These are phyloP conservation scores for Sciaenops ocellatus DNA, from an alignment of 2,797 vertebrate genomes.

Conservation along the genomic window DNA sequence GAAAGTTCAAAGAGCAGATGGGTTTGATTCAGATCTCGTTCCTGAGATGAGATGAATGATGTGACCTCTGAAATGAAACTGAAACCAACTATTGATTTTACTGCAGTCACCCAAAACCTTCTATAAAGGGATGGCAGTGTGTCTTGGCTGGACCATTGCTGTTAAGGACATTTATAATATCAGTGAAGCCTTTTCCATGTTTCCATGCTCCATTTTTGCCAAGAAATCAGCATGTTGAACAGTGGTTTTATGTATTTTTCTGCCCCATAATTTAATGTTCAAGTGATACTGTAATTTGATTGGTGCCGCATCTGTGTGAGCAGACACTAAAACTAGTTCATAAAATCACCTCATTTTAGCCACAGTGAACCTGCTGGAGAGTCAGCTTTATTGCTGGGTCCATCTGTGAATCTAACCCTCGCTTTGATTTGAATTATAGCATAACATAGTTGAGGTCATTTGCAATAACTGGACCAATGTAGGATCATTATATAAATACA, in stretches of 20 bases:
- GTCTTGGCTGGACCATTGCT: neutral
- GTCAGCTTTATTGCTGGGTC: neutral
- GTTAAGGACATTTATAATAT: neutral
- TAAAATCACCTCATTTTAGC: neutral
- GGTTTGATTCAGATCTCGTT: neutral
- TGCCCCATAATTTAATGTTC: neutral
- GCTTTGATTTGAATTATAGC: neutral
- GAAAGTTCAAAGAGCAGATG: constrained; percentile 1
- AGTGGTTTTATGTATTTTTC: neutral
- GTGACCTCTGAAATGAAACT: neutral
- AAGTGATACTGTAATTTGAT: neutral
- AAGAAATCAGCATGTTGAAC: neutral
- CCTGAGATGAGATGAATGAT: neutral
- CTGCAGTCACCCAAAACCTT: neutral
- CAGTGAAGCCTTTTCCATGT: neutral
- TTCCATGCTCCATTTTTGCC: neutral
- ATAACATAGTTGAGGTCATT: neutral
- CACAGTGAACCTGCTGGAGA: too few species aligned
- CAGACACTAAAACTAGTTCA: neutral
- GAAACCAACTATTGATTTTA: constrained; percentile 6
- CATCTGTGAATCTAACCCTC: neutral
- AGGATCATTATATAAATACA: neutral
- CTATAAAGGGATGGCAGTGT: neutral
- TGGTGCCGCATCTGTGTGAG: neutral
- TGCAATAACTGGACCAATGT: neutral